Evolutionary conservation across 1,140 invertebrate genomes (phyloP).

Genomic region (Drosophila melanogaster): DNA sequence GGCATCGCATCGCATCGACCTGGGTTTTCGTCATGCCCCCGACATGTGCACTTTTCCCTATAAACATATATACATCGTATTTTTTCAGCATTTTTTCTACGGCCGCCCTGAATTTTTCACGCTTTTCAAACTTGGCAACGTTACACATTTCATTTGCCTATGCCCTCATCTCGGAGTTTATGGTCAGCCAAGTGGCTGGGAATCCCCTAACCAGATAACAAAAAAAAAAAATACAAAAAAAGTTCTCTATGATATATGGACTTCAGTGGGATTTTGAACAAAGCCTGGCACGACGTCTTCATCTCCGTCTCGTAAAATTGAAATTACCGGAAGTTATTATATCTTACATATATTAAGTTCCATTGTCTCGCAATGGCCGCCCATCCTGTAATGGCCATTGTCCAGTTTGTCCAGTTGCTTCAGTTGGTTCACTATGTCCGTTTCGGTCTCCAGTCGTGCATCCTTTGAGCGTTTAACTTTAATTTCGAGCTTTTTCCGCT

Average conservation of each 20-base stretch:
- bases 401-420: conserved; percentile 35
- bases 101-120: conserved; percentile 72
- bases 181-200: conserved; percentile 58
- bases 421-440: background rate
- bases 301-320: conserved; percentile 70
- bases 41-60: conserved; percentile 71
- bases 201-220: background rate
- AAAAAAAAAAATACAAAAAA: no score
- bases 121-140: conserved; percentile 77
- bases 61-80: conserved; percentile 4
- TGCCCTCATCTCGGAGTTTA: conserved; percentile 42
- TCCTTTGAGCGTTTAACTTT: conserved; percentile 84
- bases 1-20: conserved; percentile 53
- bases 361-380: conserved; percentile 64
- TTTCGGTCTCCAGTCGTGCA: conserved; percentile 70
- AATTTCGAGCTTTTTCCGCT: conserved; percentile 84
- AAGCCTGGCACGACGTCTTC: conserved; percentile 61
- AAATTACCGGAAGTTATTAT: conserved; percentile 83
- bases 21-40: conserved; percentile 68
- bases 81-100: conserved; percentile 12
- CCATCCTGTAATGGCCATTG: conserved; percentile 38
- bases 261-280: conserved; percentile 40
- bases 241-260: conserved; percentile 62
- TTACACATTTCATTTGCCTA: conserved; percentile 78
- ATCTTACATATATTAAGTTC: conserved; percentile 82